A percentile compares a stretch with the other conserved stretches of the same genome.
phyloP scores from a whole-genome alignment of 2,797 vertebrate genomes.

The Pseudocheirus occidentalis region DNA sequence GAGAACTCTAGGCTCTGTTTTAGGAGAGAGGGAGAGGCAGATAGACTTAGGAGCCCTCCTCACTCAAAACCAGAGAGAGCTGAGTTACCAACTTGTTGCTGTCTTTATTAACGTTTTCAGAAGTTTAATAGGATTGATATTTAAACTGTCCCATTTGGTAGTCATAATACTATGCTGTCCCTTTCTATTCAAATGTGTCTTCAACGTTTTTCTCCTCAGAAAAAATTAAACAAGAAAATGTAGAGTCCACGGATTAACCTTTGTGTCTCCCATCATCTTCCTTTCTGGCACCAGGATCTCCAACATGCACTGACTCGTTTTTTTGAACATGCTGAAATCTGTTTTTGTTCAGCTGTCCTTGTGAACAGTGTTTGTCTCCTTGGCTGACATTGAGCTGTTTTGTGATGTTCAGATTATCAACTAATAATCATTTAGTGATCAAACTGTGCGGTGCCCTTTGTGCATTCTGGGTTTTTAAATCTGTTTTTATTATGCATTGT shows the following conservation, averaged over 20 bases:
- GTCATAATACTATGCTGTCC: accelerated
- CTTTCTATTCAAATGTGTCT: background rate
- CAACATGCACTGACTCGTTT: conserved; percentile 79
- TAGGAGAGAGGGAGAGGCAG: background rate
- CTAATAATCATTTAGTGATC: conserved; percentile 71
- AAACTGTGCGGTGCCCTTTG: conserved; percentile 73
- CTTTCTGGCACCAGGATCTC: conserved; percentile 62
- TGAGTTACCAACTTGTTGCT: background rate
- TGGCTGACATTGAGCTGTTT: conserved; percentile 84
- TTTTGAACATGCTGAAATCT: conserved; percentile 49
- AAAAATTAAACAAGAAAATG: conserved; percentile 87
- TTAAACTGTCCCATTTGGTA: accelerated
- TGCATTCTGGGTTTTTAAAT: conserved; percentile 85
- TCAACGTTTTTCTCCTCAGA: conserved; percentile 78
- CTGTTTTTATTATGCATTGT: conserved; percentile 89
- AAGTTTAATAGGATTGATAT: background rate
- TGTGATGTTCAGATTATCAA: conserved; percentile 75
- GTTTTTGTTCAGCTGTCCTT: conserved; percentile 68
- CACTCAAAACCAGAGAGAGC: too few relatives aligned
- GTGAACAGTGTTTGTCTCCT: conserved; percentile 79
- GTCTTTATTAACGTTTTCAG: background rate
- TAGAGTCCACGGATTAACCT: conserved; percentile 86
- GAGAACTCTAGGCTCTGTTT: background rate
- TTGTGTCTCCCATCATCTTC: conserved; percentile 13
- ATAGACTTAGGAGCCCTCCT: too few relatives aligned